These are phyloP conservation scores for Cataglyphis livida DNA, from an alignment of 2,888 invertebrate species.

Conservation along the genomic window DNA sequence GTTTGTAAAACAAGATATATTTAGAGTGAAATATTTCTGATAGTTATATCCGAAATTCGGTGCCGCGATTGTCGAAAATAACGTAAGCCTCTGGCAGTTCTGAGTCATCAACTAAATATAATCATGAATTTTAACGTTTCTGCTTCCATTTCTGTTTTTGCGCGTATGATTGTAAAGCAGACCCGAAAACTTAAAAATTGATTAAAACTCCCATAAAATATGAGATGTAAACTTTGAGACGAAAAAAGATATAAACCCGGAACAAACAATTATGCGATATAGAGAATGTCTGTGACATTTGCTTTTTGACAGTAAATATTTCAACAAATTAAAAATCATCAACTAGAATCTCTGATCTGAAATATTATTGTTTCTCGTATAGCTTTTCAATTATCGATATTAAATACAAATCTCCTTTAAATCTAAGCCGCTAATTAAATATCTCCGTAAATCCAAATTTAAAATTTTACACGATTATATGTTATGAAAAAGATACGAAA, in stretches of 20 bases:
- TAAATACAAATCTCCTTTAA: neutral
- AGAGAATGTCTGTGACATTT: neutral
- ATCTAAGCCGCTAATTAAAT: conserved; percentile 1
- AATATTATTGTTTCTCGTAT: neutral
- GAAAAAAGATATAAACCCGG: conserved; percentile 37
- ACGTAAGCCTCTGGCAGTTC: conserved; percentile 41
- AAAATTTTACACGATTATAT: neutral
- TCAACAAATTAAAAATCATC: neutral
- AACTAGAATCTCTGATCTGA: neutral
- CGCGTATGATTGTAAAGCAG: conserved; percentile 44
- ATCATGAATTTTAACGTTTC: conserved; percentile 67
- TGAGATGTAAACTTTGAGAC: conserved; percentile 31
- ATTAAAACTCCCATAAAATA: conserved; percentile 61
- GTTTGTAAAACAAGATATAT: neutral
- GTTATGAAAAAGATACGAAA: neutral
- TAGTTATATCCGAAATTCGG: conserved; percentile 32
- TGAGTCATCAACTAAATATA: conserved; percentile 80
- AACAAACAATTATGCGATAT: neutral
- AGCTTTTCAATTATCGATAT: neutral
- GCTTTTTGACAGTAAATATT: neutral
- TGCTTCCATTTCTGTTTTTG: conserved; percentile 50
- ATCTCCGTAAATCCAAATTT: neutral
- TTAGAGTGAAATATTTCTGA: neutral
- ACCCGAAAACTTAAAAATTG: conserved; percentile 49
- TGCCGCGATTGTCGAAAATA: conserved; percentile 48